Percentiles rank a stretch among this genome's conserved stretches.
These are phyloP conservation scores for Patagioenas fasciata DNA, from an alignment of 2,113 vertebrate species.

Conservation along the genomic window DNA sequence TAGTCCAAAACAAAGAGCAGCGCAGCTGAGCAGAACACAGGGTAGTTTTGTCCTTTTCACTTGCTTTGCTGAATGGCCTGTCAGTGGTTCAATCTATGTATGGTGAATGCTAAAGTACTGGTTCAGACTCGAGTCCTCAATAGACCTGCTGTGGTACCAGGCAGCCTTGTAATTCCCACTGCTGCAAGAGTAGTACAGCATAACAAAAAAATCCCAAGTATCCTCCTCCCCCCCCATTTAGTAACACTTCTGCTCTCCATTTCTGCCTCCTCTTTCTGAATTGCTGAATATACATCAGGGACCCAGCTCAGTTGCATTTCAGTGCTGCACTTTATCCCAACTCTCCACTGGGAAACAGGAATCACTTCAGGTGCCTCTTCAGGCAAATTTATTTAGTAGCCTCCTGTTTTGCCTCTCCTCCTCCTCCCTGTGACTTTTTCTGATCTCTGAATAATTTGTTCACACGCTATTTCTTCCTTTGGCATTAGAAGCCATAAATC, in stretches of 20 bases:
- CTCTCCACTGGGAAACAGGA: background rate
- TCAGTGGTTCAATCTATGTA: slow-evolving; percentile 20
- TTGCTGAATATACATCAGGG: background rate
- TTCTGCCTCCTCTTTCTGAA: background rate
- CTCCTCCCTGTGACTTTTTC: background rate
- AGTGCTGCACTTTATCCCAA: background rate
- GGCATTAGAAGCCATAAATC: background rate
- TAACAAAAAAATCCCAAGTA: background rate
- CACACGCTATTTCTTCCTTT: background rate
- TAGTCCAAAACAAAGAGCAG: background rate
- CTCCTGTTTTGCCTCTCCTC: background rate
- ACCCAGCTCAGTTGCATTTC: background rate
- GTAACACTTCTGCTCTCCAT: background rate
- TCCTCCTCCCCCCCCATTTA: background rate
- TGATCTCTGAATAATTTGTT: background rate
- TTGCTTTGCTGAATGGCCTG: slow-evolving; percentile 6
- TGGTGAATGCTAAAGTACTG: slow-evolving; percentile 34
- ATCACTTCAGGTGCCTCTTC: background rate
- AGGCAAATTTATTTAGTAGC: background rate
- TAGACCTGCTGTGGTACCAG: slow-evolving; percentile 25
- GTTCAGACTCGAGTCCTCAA: slow-evolving; percentile 14
- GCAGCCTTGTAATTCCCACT: background rate
- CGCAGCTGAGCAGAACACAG: slow-evolving; percentile 41
- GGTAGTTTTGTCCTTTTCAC: slow-evolving; percentile 50
- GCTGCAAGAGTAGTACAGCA: background rate